Base-by-base conservation (phyloP, 2,797 vertebrate genomes). In the Nasua narica region DNA sequence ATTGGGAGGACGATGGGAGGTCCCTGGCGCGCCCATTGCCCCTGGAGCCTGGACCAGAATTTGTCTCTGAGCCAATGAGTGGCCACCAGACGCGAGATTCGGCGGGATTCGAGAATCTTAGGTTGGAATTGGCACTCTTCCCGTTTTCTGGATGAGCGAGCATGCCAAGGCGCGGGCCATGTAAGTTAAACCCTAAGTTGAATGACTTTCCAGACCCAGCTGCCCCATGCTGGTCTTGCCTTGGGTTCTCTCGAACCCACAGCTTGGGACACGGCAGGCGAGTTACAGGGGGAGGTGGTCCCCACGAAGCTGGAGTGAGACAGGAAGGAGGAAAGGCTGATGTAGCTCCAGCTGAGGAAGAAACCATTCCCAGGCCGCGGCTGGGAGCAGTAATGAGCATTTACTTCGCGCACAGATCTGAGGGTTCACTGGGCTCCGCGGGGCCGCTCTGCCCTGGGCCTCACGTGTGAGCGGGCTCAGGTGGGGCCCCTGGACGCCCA, bases 381-480 rank as follows among this genome's bases (percentile, higher is more conserved):
- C 29, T 67, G 46, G 11, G 15, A 77, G 21, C 35, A 5, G 10
- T 52, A 46, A 58, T 13, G 12, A 23, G 35, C 81, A 23, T n/a
- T 77, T n/a, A 19, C 27, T 60, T 54, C 3, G 40, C 11, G 13
- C 65, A 25, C 13, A 2, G 12, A 40, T 48, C 37, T 43, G 62
- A n/a, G 37, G 15, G 29, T 19, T 32, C n/a, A 27, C 7, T 8
- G 23, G 11, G 60, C 43, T 35, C 13, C n/a, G 37, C 52, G 18
- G 8, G 25, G 27, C 37, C 14, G 37, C 54, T 48, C 5, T 50
- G 14, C 29, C 35, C 37, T 2, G 46, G 23, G 21, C 9, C 32
- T 78, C 77, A 10, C 0, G 0, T 2, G 0, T 0, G 2, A 43
- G 5, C 40, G 4, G 9, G 29, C 48, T 67, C 43, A 5, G 19